Base-by-base conservation (phyloP, 2,888 invertebrate species). In the Andrena camellia region DNA sequence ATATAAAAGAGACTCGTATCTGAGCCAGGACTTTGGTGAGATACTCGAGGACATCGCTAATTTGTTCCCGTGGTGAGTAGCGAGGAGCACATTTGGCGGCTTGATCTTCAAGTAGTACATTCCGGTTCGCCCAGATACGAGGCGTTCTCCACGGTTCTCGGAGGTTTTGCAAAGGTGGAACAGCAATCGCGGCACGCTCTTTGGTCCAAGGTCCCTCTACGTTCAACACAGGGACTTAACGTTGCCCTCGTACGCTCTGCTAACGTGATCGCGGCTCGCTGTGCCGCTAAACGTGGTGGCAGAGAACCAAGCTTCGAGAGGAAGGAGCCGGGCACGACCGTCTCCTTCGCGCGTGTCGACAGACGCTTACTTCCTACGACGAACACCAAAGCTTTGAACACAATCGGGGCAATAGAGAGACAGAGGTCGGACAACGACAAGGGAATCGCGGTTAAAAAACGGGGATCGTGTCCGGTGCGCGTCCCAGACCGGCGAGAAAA, bases 321-420 rank as follows among this genome's bases (percentile, higher is more conserved):
- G 54, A 42, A 72, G 73, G 72, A 72, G 48, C n/a, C 60, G 52
- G 29, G 72, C 73, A 48, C 10, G 42, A 13, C 8, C n/a, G 48
- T 42, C 67, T 83, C 71, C 71, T 67, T 70, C 72, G 50, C 76
- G 78, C 75, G 60, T 78, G 81, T 83, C 83, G 67, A 81, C 78
- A 66, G 64, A 81, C 67, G 76, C 76, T 86, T 79, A 87, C 67
- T 86, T 83, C 83, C 84, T 88, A 88, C 78, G 70, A 88, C 84
- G 88, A 90, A 90, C 87, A 90, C 86, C 89, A 83, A 90, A 90
- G 90, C 90, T 90, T 90, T 92, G 92, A 93, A 92, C 93, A 93
- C 92, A 93, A 89, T 92, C 81, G 89, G 90, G 90, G 89, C 87
- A 86, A 83, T 84, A 86, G 84, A 83, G 79, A 86, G 81, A 84